These are phyloP conservation scores for Anthopleura sola DNA, from an alignment of 64 coral and sea anemone genomes.

Conservation along the genomic window DNA sequence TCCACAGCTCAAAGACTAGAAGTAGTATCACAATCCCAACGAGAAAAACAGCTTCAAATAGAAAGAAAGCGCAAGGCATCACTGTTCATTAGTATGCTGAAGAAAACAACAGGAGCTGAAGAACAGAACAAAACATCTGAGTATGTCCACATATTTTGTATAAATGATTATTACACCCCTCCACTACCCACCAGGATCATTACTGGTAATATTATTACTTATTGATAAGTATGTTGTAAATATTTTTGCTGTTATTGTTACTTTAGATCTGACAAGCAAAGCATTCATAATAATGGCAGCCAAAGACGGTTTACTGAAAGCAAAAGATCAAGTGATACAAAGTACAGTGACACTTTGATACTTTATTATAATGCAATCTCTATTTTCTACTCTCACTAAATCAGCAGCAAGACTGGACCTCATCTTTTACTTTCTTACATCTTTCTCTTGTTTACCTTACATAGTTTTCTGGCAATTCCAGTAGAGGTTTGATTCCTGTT, in stretches of 20 bases:
- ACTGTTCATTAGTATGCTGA: constrained; percentile 97
- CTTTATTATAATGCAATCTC: not conserved
- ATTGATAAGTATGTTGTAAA: no score
- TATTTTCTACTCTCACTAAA: no score
- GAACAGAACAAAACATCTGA: constrained; percentile 9
- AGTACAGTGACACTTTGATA: not conserved
- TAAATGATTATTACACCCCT: no score
- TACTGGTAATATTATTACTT: no score
- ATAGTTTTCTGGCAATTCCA: no score
- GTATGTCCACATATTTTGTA: constrained; percentile 19
- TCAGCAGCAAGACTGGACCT: no score
- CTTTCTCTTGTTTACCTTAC: no score
- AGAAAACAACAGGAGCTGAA: constrained; percentile 67
- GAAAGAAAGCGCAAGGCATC: constrained; percentile 86
- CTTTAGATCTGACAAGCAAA: not conserved
- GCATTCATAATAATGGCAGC: not conserved
- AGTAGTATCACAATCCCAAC: constrained; percentile 48
- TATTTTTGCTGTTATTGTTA: not conserved
- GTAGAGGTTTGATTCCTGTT: no score
- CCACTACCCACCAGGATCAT: no score
- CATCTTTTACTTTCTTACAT: no score
- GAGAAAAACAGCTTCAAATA: constrained; percentile 89
- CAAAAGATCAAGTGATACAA: constrained; percentile 5
- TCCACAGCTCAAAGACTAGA: constrained; percentile 71
- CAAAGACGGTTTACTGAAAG: not conserved